Conservation (phyloP, 1,140 invertebrate species). For the Drosophila kohkoa region DNA sequence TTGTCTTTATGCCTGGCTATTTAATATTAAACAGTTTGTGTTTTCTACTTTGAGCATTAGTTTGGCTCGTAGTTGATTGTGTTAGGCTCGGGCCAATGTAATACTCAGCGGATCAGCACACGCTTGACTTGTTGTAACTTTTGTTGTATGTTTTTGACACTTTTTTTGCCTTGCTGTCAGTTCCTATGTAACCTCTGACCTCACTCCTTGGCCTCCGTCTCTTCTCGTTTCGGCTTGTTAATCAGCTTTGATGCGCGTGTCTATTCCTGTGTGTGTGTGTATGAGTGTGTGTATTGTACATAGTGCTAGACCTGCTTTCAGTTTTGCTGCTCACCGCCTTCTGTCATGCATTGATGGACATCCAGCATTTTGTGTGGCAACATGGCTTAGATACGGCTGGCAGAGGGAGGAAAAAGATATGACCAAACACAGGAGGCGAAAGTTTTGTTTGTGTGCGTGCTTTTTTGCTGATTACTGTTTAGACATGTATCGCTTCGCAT, state of each 20-base stretch:
- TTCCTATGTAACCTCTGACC: slow-evolving; percentile 17
- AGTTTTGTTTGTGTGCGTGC: slow-evolving; percentile 65
- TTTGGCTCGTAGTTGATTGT: slow-evolving; percentile 45
- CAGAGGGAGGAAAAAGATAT: not conserved
- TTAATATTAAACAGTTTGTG: slow-evolving; percentile 60
- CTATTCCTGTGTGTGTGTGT: slow-evolving; percentile 15
- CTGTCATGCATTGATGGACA: slow-evolving; percentile 61
- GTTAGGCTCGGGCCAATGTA: slow-evolving; percentile 32
- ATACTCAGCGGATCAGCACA: slow-evolving; percentile 67
- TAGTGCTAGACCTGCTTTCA: slow-evolving; percentile 14
- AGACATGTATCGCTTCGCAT: slow-evolving; percentile 45
- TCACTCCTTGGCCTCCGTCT: not conserved
- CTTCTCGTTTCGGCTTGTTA: slow-evolving; percentile 51
- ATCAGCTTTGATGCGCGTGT: slow-evolving; percentile 76
- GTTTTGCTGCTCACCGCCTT: slow-evolving; percentile 43
- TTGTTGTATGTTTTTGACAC: slow-evolving; percentile 71
- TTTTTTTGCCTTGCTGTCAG: slow-evolving; percentile 55
- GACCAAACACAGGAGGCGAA: slow-evolving; percentile 25
- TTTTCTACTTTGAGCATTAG: slow-evolving; percentile 42
- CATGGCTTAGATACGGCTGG: slow-evolving; percentile 7
- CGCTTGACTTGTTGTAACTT: slow-evolving; percentile 78
- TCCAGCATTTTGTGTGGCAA: slow-evolving; percentile 5
- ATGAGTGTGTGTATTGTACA: not conserved
- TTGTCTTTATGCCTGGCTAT: slow-evolving; percentile 20
- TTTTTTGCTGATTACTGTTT: slow-evolving; percentile 60